phyloP scores from a whole-genome alignment of 2,888 invertebrate species.

The Dicyrtomina minuta region DNA sequence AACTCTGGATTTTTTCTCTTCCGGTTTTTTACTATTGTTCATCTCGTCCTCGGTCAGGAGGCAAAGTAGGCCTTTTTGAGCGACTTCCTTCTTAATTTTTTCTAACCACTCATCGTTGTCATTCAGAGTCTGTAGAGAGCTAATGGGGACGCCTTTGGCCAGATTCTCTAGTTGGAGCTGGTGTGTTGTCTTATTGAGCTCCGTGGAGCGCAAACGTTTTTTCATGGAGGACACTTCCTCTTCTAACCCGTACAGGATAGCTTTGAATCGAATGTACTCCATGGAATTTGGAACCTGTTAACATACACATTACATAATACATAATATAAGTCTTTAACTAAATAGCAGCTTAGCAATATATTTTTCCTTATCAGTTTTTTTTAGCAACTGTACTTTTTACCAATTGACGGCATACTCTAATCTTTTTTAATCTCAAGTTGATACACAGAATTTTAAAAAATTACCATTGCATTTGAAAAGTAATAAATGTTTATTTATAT shows the following conservation, averaged over 20 bases:
- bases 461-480: no score
- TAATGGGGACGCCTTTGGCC: constrained; percentile 5
- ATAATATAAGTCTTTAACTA: neutral
- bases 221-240: constrained; percentile 56
- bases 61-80: constrained; percentile 1
- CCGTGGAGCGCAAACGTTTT: neutral
- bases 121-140: neutral
- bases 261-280: constrained; percentile 63
- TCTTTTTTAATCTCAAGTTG: no score
- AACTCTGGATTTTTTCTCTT: neutral
- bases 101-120: constrained; percentile 25
- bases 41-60: constrained; percentile 17
- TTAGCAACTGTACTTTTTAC: no score
- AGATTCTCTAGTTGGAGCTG: neutral
- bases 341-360: no score
- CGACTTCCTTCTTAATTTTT: constrained; percentile 16
- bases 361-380: no score
- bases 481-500: no score
- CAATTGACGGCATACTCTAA: no score
- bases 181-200: neutral
- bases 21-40: constrained; percentile 1
- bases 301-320: constrained; percentile 2
- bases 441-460: no score
- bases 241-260: constrained; percentile 60
- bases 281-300: constrained; percentile 61